Percentiles rank a stretch among this genome's conserved stretches.
Evolutionary conservation across 2,113 vertebrate genomes (phyloP).

Genomic region (Chaenogobius annularis): DNA sequence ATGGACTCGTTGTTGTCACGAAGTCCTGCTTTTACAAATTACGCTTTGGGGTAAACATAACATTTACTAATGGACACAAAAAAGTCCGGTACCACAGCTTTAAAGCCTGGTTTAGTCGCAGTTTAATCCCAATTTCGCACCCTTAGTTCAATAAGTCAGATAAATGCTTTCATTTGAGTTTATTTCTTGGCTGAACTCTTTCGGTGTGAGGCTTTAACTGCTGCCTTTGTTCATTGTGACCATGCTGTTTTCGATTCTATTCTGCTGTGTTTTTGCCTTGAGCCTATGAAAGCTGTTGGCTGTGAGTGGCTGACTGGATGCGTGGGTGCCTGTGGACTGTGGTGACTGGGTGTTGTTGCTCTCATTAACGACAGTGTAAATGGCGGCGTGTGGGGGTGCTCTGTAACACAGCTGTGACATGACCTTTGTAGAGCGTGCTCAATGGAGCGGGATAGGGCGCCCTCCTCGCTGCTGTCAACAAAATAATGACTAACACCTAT

Average conservation of each 20-base stretch:
- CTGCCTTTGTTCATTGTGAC: neutral
- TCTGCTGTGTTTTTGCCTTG: too few species aligned
- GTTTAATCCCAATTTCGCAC: too few species aligned
- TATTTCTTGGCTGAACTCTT: too few species aligned
- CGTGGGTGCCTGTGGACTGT: neutral
- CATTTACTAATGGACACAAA: too few species aligned
- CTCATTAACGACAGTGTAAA: constrained; percentile 23
- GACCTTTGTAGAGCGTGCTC: constrained; percentile 29
- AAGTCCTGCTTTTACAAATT: too few species aligned
- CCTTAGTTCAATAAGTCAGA: too few species aligned
- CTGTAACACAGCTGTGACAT: constrained; percentile 17
- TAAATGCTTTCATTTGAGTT: too few species aligned
- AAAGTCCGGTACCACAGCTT: too few species aligned
- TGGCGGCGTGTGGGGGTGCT: constrained; percentile 24
- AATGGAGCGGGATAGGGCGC: constrained; percentile 24
- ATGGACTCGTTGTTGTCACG: too few species aligned
- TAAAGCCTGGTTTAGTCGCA: too few species aligned
- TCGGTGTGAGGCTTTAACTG: too few species aligned
- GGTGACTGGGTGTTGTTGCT: neutral
- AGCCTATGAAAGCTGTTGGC: neutral
- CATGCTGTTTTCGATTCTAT: neutral
- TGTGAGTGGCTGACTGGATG: neutral
- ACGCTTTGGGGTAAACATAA: too few species aligned
- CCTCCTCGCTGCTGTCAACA: neutral
- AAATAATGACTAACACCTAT: neutral